Base-by-base conservation (phyloP, 2,113 vertebrate genomes). In the Phylloscopus whistleri region DNA sequence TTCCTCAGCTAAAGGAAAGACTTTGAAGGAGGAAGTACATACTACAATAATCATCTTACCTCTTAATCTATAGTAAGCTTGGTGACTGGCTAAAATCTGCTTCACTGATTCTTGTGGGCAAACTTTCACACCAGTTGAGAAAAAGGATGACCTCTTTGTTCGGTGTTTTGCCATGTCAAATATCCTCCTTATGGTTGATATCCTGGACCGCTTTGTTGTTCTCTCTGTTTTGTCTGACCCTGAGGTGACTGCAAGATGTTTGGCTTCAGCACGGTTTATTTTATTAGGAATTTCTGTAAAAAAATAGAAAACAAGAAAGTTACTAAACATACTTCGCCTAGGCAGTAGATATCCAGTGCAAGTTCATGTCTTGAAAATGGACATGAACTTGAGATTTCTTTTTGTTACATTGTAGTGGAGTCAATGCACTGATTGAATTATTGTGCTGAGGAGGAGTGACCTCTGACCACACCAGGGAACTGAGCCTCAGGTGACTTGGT, bases 41-140 rank as follows among this genome's bases (percentile, higher is more conserved):
- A 27, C 33, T 84, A 43, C 30, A 53, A 44, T 43, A 49, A 31
- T 67, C 64, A 60, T 52, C 91, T 98, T 98, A 99, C 99, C 99
- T 99, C 99, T 97, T 75, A 99, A 97, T 96, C 98, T 98, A 80
- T 99, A 99, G 96, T 99, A 99, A 10, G 98, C 98, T 96, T 98
- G 98, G 86, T 99, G 98, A 90, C 98, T 99, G 93, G 98, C 98
- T 85, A 99, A 92, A 77, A 99, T 98, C 53, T 99, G 98, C n/a
- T 96, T 96, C 77, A 99, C 46, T 64, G 98, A 98, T 95, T 99
- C 98, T 52, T 99, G 98, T 21, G 98, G 98, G 88, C 99, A 99
- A 56, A 99, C 97, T 93, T 98, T 98, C 94, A 99, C 98, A 51
- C 98, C 99, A 6, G 98, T 96, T 92, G 98, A 98, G 66, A 98